Base-by-base conservation (phyloP, 2,888 invertebrate species). In the Griposia aprilina region DNA sequence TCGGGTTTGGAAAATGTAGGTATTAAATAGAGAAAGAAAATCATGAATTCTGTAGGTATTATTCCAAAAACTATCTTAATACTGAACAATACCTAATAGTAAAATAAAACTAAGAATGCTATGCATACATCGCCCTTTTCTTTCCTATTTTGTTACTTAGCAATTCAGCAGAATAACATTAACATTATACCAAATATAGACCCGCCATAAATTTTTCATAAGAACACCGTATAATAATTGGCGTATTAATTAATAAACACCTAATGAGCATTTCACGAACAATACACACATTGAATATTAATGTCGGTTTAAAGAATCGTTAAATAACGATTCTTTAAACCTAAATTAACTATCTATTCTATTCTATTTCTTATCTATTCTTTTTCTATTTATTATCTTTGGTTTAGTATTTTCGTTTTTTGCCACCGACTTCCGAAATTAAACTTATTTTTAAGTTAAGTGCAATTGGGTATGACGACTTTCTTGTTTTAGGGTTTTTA, bases 111-210 rank as follows among this genome's bases (percentile, higher is more conserved):
- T 3, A 26, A 48, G 6, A 60, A 77, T 45, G 1, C 17, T 5
- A 36, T 20, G 36, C 20, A 66, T 60, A 76, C 26, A 59, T 68
- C 15, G 15, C 26, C 57, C 15, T 76, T 81, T 76, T 65, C 60
- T n/a, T 1, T 17, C 4, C 10, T 45, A 57, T 3, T n/a, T 41
- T 15, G 7, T 30, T 20, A 30, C 7, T 69, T 67, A 74, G 15
- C n/a, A 52, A 81, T 69, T 41, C 65, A 70, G 20, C 10, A 17
- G 59, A 59, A 76, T 30, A 3, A 15, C 48, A 70, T 76, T 76
- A 70, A 81, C 82, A 82, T 82, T 66, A 82, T 66, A 60, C 77
- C 69, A 70, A 70, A 82, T 52, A 81, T 23, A 57, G 59, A 60
- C 2, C 26, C 8, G 11, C 5, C 36, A 69, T 80, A 6, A 26